Conservation (phyloP, 64 coral and sea anemone genomes). For the Porites australiensis region DNA sequence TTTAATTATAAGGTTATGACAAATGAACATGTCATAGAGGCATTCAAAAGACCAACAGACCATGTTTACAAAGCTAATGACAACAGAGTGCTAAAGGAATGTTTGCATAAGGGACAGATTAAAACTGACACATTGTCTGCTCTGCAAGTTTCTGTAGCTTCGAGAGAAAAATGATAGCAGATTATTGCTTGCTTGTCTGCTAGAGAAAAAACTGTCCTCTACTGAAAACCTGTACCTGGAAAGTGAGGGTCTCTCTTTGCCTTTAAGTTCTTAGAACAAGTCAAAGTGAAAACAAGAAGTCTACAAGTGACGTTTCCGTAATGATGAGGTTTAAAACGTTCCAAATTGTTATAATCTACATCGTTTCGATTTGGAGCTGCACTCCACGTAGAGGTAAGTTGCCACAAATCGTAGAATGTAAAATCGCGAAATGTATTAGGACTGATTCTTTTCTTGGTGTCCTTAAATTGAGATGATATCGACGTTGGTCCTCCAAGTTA, state of each 20-base stretch:
- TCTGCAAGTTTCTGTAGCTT: background rate
- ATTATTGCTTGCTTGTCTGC: background rate
- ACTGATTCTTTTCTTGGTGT: no score
- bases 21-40: background rate
- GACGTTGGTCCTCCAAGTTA: no score
- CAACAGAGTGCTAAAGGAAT: constrained; percentile 55
- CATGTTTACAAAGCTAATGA: constrained; percentile 4
- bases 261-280: no score
- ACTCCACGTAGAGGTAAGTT: constrained; percentile 6
- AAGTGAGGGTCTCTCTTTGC: no score
- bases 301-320: background rate
- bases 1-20: background rate
- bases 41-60: background rate
- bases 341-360: background rate
- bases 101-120: background rate
- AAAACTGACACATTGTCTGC: background rate
- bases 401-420: background rate
- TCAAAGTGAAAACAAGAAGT: background rate
- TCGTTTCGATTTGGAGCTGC: background rate
- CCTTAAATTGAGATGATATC: no score
- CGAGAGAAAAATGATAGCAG: background rate
- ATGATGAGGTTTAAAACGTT: background rate
- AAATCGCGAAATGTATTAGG: no score
- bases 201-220: background rate
- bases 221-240: background rate